Conservation (phyloP, 2,113 vertebrate genomes). For the Setophaga coronata region DNA sequence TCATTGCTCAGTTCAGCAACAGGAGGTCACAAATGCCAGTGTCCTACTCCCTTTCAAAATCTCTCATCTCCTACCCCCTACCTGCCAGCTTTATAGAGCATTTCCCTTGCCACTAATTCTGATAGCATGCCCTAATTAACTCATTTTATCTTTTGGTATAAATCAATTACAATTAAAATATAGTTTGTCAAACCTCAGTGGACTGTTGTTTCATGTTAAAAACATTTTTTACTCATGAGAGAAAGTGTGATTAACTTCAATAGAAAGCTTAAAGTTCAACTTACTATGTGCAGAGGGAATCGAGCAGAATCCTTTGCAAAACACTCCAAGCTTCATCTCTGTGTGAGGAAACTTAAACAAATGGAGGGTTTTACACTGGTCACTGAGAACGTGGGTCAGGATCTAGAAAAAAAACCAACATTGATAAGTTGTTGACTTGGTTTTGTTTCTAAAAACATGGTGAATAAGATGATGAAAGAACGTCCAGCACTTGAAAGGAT, state of each 20-base stretch:
- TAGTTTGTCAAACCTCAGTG: conserved; percentile 70
- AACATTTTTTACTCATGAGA: conserved; percentile 77
- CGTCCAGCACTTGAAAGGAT: neutral
- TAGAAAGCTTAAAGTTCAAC: conserved; percentile 69
- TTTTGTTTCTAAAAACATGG: neutral
- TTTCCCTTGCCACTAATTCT: conserved; percentile 70
- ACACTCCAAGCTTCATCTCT: neutral
- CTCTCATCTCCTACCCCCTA: conserved; percentile 50
- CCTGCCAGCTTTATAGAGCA: conserved; percentile 25
- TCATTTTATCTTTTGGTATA: conserved; percentile 76
- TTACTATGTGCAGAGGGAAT: conserved; percentile 55
- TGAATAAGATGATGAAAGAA: neutral
- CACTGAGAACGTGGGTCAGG: neutral
- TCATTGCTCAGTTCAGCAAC: neutral
- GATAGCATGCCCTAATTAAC: conserved; percentile 74
- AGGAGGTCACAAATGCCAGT: conserved; percentile 53
- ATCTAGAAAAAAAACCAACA: neutral
- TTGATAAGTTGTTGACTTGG: neutral
- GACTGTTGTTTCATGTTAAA: conserved; percentile 72
- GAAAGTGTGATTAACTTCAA: conserved; percentile 78
- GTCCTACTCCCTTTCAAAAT: conserved; percentile 51
- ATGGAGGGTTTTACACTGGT: neutral
- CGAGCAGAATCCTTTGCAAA: neutral
- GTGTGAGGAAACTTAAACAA: neutral
- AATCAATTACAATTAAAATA: conserved; percentile 83